Conservation (phyloP, 2,113 vertebrate genomes). For the Cyprinus carpio region DNA sequence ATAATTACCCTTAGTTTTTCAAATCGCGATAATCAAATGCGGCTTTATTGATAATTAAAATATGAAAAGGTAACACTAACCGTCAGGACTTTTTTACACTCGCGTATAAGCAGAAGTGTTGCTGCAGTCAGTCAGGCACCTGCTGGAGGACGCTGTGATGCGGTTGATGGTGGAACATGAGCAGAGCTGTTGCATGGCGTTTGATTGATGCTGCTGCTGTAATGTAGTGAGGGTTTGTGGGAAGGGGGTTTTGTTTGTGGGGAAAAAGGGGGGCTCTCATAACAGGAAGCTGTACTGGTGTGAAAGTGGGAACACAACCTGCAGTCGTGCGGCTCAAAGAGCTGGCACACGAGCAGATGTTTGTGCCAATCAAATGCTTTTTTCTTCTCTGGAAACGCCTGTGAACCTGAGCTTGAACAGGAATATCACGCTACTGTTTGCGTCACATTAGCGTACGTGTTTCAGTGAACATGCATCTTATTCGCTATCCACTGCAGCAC, state of each 20-base stretch:
- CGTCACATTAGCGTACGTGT: neutral
- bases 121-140: neutral
- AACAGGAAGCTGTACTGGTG: neutral
- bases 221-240: constrained; percentile 11
- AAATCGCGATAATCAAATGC: neutral
- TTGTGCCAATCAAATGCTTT: neutral
- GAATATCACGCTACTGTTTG: neutral
- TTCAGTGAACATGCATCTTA: neutral
- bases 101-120: neutral
- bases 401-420: neutral
- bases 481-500: neutral
- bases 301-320: neutral
- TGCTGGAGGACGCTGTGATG: neutral
- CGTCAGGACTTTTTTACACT: neutral
- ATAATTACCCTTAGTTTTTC: neutral
- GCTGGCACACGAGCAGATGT: constrained; percentile 19
- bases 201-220: constrained; percentile 32
- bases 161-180: neutral
- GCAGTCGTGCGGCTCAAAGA: neutral
- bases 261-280: neutral
- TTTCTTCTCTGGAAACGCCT: neutral
- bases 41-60: neutral
- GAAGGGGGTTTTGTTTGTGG: constrained; percentile 21
- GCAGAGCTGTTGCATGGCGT: neutral
- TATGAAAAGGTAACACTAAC: neutral